Evolutionary conservation across 2,113 vertebrate genomes (phyloP), one percentile per base, ranked within the genome.

Genomic region (Amphiprion ocellaris): DNA sequence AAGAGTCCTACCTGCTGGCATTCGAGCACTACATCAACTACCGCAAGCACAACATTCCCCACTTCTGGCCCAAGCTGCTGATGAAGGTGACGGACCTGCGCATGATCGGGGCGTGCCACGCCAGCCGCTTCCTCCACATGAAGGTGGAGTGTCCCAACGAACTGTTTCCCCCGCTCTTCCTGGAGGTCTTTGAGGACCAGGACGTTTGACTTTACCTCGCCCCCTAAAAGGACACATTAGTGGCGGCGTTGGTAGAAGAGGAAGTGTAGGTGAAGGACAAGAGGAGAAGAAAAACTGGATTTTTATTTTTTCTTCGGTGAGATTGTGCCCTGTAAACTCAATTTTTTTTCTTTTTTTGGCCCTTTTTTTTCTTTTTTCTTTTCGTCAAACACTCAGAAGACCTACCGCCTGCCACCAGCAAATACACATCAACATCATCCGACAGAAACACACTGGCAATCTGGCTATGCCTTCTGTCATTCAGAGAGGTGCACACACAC

Each of bases 21-120:
- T 99, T 99, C 11, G 98, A 99, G 95, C 98, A 99, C 94, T 99
- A 99, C 95, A 98, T 99, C 93, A 99, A 99, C 95, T 97, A 98
- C 94, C 96, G 98, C 89, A 99, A 99, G 95, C 98, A 99, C 92
- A 96, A 97, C 47, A 95, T 99, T 94, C 95, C 97, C 89, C 98
- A 99, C 94, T 99, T 99, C 95, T 99, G 98, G 98, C 98, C 98
- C 96, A 99, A 99, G 96, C 97, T 99, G 93, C 96, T 99, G 95
- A 99, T 99, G 98, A 99, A 99, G 95, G 98, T 99, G 94, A 99
- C 98, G 37, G 98, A 99, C 92, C 97, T 99, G 90, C 95, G 98
- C 77, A 99, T 99, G 98, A 99, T 99, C 0, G 98, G 97, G 68
- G 98, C 98, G 49, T 99, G 98, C 92, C 98, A 99, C 24, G 98